Conservation (phyloP, 2,888 invertebrate species). For the Lamproptera curius region DNA sequence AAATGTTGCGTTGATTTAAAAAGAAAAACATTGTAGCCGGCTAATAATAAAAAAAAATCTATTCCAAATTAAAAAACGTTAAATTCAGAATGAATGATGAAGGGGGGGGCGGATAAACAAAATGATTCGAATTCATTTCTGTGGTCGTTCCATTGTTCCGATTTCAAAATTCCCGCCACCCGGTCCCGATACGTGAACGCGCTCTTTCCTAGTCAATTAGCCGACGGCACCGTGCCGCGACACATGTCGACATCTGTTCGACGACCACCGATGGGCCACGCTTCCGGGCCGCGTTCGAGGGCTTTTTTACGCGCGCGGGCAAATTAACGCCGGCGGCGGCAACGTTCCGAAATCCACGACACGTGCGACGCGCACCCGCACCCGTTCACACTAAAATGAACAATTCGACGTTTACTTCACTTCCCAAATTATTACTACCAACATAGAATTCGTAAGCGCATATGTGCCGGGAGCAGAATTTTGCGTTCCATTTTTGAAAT, state of each 20-base stretch:
- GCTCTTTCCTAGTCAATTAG: conserved; percentile 64
- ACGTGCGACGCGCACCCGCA: conserved; percentile 44
- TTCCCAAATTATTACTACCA: conserved; percentile 5
- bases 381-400: conserved; percentile 33
- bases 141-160: too few relatives aligned
- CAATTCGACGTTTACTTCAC: conserved; percentile 20
- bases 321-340: conserved; percentile 58
- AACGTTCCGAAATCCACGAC: conserved; percentile 43
- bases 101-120: too few relatives aligned
- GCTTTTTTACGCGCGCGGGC: conserved; percentile 60
- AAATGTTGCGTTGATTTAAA: too few relatives aligned
- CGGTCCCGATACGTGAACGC: conserved; percentile 24
- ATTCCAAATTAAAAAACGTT: too few relatives aligned
- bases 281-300: conserved; percentile 62
- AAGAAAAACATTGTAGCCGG: too few relatives aligned
- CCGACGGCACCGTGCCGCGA: conserved; percentile 47
- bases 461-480: too few relatives aligned
- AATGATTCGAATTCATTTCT: too few relatives aligned
- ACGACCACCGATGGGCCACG: conserved; percentile 61
- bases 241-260: conserved; percentile 75
- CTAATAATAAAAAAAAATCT: too few relatives aligned
- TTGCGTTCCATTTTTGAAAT: neutral
- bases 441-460: too few relatives aligned
- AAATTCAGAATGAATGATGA: too few relatives aligned
- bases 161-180: neutral